A percentile compares a stretch with the other conserved stretches of the same genome.
Conservation (phyloP, 2,113 vertebrate genomes). For the Corythaixoides concolor region DNA sequence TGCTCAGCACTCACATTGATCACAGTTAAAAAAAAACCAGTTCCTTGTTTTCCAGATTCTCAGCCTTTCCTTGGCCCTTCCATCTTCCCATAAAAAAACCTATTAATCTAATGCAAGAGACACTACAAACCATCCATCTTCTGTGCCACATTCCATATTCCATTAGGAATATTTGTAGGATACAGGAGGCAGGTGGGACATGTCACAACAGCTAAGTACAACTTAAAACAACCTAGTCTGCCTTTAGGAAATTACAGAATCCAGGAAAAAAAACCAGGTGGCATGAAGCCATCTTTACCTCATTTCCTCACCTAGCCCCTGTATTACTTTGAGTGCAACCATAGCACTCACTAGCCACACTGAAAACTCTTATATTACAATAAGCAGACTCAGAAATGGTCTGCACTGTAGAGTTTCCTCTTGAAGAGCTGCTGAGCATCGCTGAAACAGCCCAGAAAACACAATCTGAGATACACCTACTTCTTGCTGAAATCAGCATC, state of each 20-base stretch:
- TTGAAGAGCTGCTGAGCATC: background rate
- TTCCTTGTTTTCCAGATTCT: background rate
- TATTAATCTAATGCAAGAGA: background rate
- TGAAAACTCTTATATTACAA: background rate
- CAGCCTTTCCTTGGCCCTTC: background rate
- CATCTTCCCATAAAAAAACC: background rate
- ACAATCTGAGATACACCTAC: background rate
- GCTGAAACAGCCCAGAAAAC: background rate
- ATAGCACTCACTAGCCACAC: background rate
- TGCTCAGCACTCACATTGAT: background rate
- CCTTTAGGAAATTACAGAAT: background rate
- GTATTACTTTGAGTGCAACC: background rate
- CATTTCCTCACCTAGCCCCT: background rate
- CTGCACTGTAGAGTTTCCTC: background rate
- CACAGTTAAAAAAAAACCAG: background rate
- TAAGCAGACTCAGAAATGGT: background rate
- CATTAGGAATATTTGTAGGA: background rate
- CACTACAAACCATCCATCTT: background rate
- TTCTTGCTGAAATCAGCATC: background rate
- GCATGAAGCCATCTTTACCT: background rate
- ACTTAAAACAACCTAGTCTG: background rate
- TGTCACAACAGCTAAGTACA: background rate
- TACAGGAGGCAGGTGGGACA: background rate
- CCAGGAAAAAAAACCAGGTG: background rate
- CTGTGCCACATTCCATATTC: background rate